Base-by-base conservation (phyloP, 1,140 invertebrate genomes). In the Bemisia tabaci region DNA sequence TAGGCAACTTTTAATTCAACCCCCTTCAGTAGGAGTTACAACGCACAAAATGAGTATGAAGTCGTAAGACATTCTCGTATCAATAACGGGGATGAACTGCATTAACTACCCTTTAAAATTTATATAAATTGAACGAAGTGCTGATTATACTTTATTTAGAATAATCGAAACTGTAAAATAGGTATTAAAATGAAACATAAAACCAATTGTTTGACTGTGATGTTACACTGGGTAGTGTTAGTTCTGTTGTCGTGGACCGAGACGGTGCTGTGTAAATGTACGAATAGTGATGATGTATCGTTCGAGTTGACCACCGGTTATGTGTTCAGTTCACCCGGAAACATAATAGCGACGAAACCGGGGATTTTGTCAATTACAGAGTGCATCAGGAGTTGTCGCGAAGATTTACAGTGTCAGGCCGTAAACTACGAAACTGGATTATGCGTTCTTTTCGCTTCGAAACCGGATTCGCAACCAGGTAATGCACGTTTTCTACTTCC, bases 371-470 rank as follows among this genome's bases (percentile, higher is more conserved):
- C 93, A 86, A 81, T 95, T 71, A 91, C 89, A 72, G 91, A 94
- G 76, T 95, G 92, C 79, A 81, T 95, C 68, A 88, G 92, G 78
- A 87, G 87, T 72, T 95, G 92, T 79, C 88, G 91, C 77, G 82
- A 83, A 71, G 94, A 93, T 79, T 84, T 89, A 77, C 87, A 86
- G 72, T 95, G 92, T 79, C 85, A 86, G 74, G 85, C 91, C 68
- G 88, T 94, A 78, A 95, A 94, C 82, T 95, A 93, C 81, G 92
- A 95, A 81, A 95, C 92, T 65, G 92, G 92, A 62, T 84, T 94
- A 33, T 95, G 92, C 79, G 90, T 95, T 69, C 84, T 94, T 60
- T 94, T 94, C 82, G 87, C 86, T 77, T 88, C 89, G 27, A 89
- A 90, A 74, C 90, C 91, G 72, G 88, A 90, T 76, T 84, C 86